Evolutionary conservation across 2,888 invertebrate genomes (phyloP), one percentile per base, ranked within the genome.

Genomic region (Aromia moschata): DNA sequence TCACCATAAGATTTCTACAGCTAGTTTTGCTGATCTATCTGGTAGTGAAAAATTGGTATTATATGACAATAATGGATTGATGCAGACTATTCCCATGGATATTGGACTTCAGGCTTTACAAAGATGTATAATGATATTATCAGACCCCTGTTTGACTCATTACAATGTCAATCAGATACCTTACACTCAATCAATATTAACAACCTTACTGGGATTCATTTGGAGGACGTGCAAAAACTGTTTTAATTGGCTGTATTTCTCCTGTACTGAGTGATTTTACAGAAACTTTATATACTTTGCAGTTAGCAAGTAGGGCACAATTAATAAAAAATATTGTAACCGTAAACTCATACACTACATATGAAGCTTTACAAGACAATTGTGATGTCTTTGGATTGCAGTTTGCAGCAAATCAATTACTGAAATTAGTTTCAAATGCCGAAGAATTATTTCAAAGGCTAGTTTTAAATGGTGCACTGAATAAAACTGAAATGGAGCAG

Each of bases 331-430:
- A 90, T 76, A 86, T 84, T 79, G 89, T 90, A 0, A 88, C 89
- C 14, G 86, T 90, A 44, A 90, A 90, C 75, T 85, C 89, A 2
- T 90, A 79, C 58, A 78, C 77, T 2, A 80, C 78, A 9, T 75
- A 74, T 47, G 72, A 72, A 36, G 62, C 67, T 12, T 40, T 58
- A 1, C 72, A 72, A 56, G 79, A 80, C 31, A 78, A 76, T 62
- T 69, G 72, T 2, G 85, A 85, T 71, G 77, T 83, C 36, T 91
- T 92, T 76, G 90, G 91, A 33, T 79, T 93, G 55, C 91, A 92
- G 78, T 93, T 93, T 83, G 92, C 93, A 10, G 91, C 92, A 10
- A 84, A 89, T 57, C 93, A 93, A 70, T 89, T 92, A 87, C 86
- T 91, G 16, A 92, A 92, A 77, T 79, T 94, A 60, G 92, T 93